Conservation (phyloP, 2,888 invertebrate genomes). For the Hecatera dysodea region DNA sequence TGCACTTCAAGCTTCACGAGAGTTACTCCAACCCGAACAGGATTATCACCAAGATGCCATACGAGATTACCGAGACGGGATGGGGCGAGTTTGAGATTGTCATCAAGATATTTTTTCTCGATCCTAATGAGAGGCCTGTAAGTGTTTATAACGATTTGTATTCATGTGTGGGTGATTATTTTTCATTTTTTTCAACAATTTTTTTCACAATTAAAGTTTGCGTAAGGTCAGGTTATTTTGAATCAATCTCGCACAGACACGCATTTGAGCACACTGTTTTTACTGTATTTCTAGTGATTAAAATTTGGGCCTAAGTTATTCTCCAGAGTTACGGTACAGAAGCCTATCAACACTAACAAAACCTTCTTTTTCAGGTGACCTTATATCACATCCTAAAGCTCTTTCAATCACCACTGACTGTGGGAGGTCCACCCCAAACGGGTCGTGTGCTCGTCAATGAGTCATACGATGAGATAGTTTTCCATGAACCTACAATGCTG, state of each 20-base stretch:
- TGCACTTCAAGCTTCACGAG: constrained; percentile 99
- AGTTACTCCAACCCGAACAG: constrained; percentile 98
- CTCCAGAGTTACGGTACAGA: background rate
- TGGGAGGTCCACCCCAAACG: constrained; percentile 81
- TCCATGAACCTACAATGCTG: constrained; percentile 96
- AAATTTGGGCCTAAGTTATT: too few relatives aligned
- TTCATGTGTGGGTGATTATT: too few relatives aligned
- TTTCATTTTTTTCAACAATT: too few relatives aligned
- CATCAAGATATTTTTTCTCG: constrained; percentile 99
- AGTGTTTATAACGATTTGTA: too few relatives aligned
- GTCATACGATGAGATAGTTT: constrained; percentile 98
- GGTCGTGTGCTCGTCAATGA: constrained; percentile 95
- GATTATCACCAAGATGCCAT: constrained; percentile 98
- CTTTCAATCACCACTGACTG: constrained; percentile 94
- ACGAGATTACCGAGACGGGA: constrained; percentile 99
- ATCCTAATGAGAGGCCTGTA: constrained; percentile 98
- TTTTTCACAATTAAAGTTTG: too few relatives aligned
- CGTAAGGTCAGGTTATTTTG: too few relatives aligned
- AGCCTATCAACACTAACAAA: background rate
- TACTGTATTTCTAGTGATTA: too few relatives aligned
- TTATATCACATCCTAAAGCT: constrained; percentile 98
- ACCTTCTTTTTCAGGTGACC: constrained; percentile 93
- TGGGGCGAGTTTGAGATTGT: constrained; percentile 99
- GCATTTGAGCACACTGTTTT: too few relatives aligned
- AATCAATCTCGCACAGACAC: too few relatives aligned